Evolutionary conservation across 2,113 vertebrate genomes (phyloP).

Genomic region (Corynorhinus townsendii): DNA sequence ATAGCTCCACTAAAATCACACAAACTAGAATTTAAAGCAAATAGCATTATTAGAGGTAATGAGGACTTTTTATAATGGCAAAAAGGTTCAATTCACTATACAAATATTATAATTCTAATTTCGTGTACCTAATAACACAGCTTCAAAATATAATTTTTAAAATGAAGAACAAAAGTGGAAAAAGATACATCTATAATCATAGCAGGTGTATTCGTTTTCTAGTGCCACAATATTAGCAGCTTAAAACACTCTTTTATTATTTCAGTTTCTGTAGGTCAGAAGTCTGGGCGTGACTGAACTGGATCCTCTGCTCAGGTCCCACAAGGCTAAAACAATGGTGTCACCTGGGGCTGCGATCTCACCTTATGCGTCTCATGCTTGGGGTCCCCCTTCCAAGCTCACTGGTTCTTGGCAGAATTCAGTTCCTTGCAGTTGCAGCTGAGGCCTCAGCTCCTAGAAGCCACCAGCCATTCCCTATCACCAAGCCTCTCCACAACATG

Average conservation of each 20-base stretch:
- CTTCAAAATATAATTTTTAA: conserved; percentile 7
- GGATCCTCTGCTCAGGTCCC: neutral
- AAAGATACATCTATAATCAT: neutral
- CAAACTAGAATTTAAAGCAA: neutral
- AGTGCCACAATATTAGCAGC: neutral
- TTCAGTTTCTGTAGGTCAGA: neutral
- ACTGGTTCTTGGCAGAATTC: neutral
- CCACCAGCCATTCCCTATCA: neutral
- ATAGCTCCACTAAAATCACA: neutral
- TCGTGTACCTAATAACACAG: neutral
- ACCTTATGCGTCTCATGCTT: neutral
- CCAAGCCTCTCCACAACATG: neutral
- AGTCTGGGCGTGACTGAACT: neutral
- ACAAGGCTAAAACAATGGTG: neutral
- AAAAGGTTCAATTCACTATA: neutral
- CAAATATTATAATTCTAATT: neutral
- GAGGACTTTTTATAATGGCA: neutral
- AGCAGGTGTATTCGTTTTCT: neutral
- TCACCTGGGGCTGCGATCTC: neutral
- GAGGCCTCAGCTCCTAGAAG: neutral
- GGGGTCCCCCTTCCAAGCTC: neutral
- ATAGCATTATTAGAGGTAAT: neutral
- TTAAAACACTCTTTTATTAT: neutral
- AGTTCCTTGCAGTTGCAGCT: neutral
- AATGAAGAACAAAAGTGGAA: conserved; percentile 3